Percentiles rank a stretch among this genome's conserved stretches.
These are phyloP conservation scores for Cryptops parisi DNA, from an alignment of 2,888 invertebrate species.

Conservation along the genomic window DNA sequence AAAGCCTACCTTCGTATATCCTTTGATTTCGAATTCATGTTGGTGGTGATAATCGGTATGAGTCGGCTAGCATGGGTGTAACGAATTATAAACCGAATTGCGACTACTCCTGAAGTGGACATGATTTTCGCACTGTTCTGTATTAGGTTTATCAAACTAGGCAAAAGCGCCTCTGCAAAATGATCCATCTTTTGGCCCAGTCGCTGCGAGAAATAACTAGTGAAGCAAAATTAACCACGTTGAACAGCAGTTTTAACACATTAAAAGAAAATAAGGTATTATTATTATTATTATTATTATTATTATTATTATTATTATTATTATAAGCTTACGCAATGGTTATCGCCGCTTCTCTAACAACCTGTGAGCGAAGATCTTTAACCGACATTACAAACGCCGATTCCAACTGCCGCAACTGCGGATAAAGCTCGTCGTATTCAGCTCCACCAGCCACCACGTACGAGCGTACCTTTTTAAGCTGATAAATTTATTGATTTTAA, in stretches of 20 bases:
- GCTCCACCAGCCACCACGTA: conserved; percentile 65
- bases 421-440: conserved; percentile 55
- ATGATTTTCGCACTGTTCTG: conserved; percentile 93
- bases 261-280: too few relatives aligned
- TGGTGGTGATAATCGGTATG: conserved; percentile 56
- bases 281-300: too few relatives aligned
- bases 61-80: conserved; percentile 65
- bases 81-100: conserved; percentile 74
- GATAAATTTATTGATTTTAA: conserved; percentile 24
- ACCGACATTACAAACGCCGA: conserved; percentile 65
- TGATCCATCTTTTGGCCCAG: conserved; percentile 69
- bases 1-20: conserved; percentile 52
- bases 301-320: not conserved
- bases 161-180: conserved; percentile 67
- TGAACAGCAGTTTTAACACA: too few relatives aligned
- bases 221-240: not conserved
- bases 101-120: conserved; percentile 71
- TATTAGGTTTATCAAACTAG: conserved; percentile 71
- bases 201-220: conserved; percentile 58
- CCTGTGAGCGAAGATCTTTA: conserved; percentile 80
- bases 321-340: conserved; percentile 55
- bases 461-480: conserved; percentile 75
- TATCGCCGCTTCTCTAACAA: conserved; percentile 90
- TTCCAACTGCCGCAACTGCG: conserved; percentile 60
- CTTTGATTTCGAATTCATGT: conserved; percentile 69